A percentile compares a stretch with the other conserved stretches of the same genome.
Conservation (phyloP, 2,797 vertebrate genomes). For the Typhlichthys eigenmanni region DNA sequence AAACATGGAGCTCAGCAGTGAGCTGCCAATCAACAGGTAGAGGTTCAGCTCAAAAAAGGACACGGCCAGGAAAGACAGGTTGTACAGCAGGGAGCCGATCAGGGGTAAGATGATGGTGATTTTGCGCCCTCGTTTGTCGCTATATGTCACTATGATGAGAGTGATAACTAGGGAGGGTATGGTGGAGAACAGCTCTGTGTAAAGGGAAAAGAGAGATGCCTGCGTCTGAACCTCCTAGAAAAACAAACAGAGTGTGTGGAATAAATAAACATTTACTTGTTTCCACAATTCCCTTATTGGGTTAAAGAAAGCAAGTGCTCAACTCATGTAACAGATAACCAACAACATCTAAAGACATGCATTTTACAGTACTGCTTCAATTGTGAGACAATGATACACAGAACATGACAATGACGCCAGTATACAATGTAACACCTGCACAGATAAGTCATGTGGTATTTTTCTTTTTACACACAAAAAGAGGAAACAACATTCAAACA, state of each 20-base stretch:
- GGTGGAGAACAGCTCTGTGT: conserved; percentile 81
- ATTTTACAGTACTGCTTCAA: neutral
- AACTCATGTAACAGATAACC: neutral
- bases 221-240: conserved; percentile 88
- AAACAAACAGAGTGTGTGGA: conserved; percentile 35
- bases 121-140: conserved; percentile 88
- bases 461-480: neutral
- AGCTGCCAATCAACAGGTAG: conserved; percentile 80
- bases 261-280: neutral
- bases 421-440: neutral
- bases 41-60: conserved; percentile 84
- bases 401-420: conserved; percentile 6
- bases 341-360: neutral
- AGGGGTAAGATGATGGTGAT: conserved; percentile 85
- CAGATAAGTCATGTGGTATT: neutral
- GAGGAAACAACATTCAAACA: conserved; percentile 24
- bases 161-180: conserved; percentile 87
- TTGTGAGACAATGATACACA: conserved; percentile 18
- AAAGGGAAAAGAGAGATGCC: conserved; percentile 85
- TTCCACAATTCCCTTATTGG: neutral
- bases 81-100: conserved; percentile 77
- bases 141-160: conserved; percentile 87
- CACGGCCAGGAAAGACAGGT: conserved; percentile 70
- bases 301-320: neutral
- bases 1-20: conserved; percentile 82